Conservation (phyloP, 2,888 invertebrate species). For the Drepana falcataria region DNA sequence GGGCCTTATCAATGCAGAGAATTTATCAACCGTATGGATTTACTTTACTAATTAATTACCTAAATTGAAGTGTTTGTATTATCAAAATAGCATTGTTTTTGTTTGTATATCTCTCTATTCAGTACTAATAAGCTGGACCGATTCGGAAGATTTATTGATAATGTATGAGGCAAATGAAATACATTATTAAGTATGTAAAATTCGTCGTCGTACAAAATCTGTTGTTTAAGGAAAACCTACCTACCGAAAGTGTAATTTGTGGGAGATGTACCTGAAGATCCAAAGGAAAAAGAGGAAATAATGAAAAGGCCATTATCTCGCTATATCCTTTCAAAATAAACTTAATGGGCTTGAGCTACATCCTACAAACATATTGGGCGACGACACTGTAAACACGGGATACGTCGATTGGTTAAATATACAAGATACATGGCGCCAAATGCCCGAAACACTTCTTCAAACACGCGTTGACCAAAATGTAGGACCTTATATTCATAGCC, state of each 20-base stretch:
- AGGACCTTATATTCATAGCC: conserved; percentile 34
- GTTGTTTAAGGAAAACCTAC: too few species aligned
- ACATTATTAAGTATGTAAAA: too few species aligned
- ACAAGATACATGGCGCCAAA: conserved; percentile 14
- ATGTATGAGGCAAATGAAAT: too few species aligned
- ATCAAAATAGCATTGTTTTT: too few species aligned
- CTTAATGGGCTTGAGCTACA: background rate
- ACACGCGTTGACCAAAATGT: conserved; percentile 29
- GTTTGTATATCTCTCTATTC: too few species aligned
- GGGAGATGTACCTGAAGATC: background rate
- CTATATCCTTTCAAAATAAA: background rate
- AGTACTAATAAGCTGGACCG: too few species aligned
- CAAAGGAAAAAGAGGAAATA: background rate
- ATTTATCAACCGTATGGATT: background rate
- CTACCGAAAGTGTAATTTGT: too few species aligned
- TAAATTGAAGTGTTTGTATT: too few species aligned
- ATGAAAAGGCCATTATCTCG: background rate
- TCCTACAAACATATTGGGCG: background rate
- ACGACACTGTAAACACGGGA: background rate
- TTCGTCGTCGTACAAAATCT: too few species aligned
- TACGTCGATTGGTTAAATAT: conserved; percentile 2
- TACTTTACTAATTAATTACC: background rate
- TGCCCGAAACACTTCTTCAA: conserved; percentile 30
- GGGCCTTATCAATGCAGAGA: conserved; percentile 19
- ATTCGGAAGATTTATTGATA: too few species aligned